Percentiles rank a stretch among this genome's conserved stretches.
These are phyloP conservation scores for Tragulus kanchil DNA, from an alignment of 2,113 vertebrate species.

Conservation along the genomic window DNA sequence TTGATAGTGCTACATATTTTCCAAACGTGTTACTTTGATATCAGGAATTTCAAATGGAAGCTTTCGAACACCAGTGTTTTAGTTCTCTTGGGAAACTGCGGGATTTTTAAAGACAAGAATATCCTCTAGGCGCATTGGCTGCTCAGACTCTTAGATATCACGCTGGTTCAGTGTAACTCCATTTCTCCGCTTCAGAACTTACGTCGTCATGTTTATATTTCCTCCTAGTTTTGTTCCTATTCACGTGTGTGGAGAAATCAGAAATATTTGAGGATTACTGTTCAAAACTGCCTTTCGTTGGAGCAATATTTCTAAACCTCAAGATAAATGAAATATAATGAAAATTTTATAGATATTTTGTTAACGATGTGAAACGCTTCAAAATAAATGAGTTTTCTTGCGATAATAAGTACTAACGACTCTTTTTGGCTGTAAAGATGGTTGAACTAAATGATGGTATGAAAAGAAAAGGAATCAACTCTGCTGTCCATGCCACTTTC, in stretches of 20 bases:
- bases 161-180: background rate
- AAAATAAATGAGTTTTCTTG: slow-evolving; percentile 27
- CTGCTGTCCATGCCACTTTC: background rate
- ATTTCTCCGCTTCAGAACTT: background rate
- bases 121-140: background rate
- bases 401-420: slow-evolving; percentile 18
- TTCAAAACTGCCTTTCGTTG: background rate
- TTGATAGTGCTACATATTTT: background rate
- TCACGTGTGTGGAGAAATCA: background rate
- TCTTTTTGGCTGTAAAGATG: background rate
- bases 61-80: background rate
- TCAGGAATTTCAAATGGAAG: background rate
- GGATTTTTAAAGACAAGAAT: background rate
- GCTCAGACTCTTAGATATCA: background rate
- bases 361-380: slow-evolving; percentile 46
- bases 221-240: background rate
- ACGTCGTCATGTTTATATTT: background rate
- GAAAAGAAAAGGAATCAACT: slow-evolving; percentile 14
- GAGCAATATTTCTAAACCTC: slow-evolving; percentile 5
- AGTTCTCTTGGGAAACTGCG: background rate
- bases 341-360: background rate
- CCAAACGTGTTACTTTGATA: background rate
- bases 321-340: slow-evolving; percentile 52
- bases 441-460: background rate
- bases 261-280: slow-evolving; percentile 32